Evolutionary conservation across 2,888 invertebrate species (phyloP).

Genomic region (Hoplodrina blanda): DNA sequence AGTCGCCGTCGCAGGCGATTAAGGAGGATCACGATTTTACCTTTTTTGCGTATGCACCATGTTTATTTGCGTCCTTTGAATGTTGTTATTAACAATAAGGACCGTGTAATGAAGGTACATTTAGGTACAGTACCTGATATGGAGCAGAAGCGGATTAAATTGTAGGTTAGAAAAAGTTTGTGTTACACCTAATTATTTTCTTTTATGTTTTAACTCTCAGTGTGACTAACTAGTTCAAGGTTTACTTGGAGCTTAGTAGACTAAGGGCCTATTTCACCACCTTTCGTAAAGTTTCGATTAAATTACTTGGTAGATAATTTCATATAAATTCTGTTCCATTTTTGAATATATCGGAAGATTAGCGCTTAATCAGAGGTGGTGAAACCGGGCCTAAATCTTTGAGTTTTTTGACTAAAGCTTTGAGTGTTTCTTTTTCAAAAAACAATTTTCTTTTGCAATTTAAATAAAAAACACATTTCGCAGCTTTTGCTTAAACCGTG

Average conservation of each 20-base stretch:
- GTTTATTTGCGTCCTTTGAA: constrained; percentile 61
- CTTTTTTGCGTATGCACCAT: constrained; percentile 69
- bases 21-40: constrained; percentile 73
- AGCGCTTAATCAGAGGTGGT: too few species aligned
- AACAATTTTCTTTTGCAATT: too few species aligned
- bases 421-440: too few species aligned
- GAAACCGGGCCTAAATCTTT: too few species aligned
- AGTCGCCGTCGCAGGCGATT: constrained; percentile 65
- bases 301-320: too few species aligned
- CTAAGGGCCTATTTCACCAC: too few species aligned
- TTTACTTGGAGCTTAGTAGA: not conserved
- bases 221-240: not conserved
- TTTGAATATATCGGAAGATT: too few species aligned
- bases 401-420: too few species aligned
- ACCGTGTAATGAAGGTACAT: constrained; percentile 48
- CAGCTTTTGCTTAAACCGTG: constrained; percentile 15
- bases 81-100: constrained; percentile 66
- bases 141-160: constrained; percentile 19
- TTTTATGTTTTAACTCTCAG: not conserved
- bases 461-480: not conserved
- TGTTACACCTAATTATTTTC: constrained; percentile 3
- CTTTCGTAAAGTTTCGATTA: too few species aligned
- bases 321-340: too few species aligned
- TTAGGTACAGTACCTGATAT: constrained; percentile 39
- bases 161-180: constrained; percentile 24